Evolutionary conservation across 2,888 invertebrate species (phyloP).

Genomic region (Halocaridina rubra): DNA sequence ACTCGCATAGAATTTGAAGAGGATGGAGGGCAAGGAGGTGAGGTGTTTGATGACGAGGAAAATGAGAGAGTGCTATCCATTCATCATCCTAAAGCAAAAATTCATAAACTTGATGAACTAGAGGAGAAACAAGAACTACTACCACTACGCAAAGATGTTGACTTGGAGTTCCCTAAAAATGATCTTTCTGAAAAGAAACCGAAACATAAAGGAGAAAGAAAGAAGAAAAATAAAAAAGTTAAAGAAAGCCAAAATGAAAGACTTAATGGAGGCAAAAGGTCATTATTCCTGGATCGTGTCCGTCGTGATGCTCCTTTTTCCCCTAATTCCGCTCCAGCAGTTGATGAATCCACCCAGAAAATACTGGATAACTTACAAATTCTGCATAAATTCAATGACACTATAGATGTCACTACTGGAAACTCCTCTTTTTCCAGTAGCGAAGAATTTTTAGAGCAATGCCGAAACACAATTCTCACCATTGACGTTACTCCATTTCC

Average conservation of each 20-base stretch:
- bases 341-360: background rate
- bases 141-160: background rate
- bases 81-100: background rate
- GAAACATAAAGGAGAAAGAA: constrained; percentile 17
- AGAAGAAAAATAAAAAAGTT: constrained; percentile 56
- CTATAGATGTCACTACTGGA: constrained; percentile 60
- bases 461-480: constrained; percentile 45
- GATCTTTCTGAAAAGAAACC: constrained; percentile 35
- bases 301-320: background rate
- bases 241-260: constrained; percentile 61
- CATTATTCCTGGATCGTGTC: background rate
- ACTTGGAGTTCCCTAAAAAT: constrained; percentile 23
- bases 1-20: too few species aligned
- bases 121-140: background rate
- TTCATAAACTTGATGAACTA: background rate
- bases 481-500: constrained; percentile 35
- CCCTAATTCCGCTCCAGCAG: background rate
- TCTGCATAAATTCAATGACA: constrained; percentile 54
- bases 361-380: background rate
- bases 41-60: constrained; percentile 53
- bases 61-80: background rate
- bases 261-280: background rate
- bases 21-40: constrained; percentile 29
- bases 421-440: constrained; percentile 60
- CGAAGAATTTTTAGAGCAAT: constrained; percentile 59